Evolutionary conservation across 2,113 vertebrate species (phyloP).

Genomic region (Desmodus rotundus): DNA sequence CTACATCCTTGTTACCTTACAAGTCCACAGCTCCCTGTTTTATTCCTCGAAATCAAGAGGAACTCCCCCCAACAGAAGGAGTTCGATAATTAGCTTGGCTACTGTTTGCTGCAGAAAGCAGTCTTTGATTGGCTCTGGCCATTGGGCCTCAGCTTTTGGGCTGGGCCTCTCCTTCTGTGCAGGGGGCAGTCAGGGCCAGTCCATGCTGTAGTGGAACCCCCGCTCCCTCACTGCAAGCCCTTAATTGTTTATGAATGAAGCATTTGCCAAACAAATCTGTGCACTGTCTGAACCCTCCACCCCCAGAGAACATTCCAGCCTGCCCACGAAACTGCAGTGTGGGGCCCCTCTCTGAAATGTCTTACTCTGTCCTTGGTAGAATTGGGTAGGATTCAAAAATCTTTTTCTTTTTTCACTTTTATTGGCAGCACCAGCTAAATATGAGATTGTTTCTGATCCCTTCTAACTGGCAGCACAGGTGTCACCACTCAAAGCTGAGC

Average conservation of each 20-base stretch:
- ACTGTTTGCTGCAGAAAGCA: conserved; percentile 47
- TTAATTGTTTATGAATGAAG: conserved; percentile 57
- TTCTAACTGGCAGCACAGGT: conserved; percentile 68
- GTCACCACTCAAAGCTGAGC: conserved; percentile 55
- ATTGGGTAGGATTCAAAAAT: conserved; percentile 29
- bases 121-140: background rate
- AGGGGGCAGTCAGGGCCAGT: background rate
- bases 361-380: conserved; percentile 47
- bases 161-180: background rate
- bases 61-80: conserved; percentile 9
- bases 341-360: conserved; percentile 23
- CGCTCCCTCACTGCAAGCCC: background rate
- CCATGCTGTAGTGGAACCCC: background rate
- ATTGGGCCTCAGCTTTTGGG: background rate
- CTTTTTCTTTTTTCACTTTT: background rate
- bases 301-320: conserved; percentile 42
- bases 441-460: conserved; percentile 50
- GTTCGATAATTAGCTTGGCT: conserved; percentile 49
- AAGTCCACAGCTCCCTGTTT: conserved; percentile 17
- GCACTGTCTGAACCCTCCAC: background rate
- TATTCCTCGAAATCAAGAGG: conserved; percentile 56
- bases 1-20: conserved; percentile 34
- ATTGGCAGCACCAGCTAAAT: conserved; percentile 53
- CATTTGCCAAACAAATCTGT: conserved; percentile 48
- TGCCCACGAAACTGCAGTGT: background rate